Evolutionary conservation across 2,888 invertebrate species (phyloP).

Genomic region (Watsonalla binaria): DNA sequence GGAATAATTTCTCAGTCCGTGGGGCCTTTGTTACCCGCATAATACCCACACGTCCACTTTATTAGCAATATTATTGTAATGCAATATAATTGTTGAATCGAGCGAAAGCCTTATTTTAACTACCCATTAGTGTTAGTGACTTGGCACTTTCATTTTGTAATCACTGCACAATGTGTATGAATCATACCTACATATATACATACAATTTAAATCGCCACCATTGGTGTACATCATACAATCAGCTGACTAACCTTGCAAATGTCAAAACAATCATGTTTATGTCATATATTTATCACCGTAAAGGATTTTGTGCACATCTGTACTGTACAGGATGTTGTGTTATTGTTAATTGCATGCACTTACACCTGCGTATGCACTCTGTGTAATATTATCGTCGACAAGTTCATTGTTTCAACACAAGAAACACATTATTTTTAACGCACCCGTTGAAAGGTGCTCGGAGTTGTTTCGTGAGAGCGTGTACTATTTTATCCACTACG

Average conservation of each 20-base stretch:
- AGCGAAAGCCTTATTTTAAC: background rate
- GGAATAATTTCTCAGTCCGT: no score
- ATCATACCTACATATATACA: no score
- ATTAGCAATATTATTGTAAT: no score
- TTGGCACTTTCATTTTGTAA: slow-evolving; percentile 1
- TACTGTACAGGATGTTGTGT: slow-evolving; percentile 15
- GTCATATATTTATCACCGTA: slow-evolving; percentile 11
- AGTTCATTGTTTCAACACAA: slow-evolving; percentile 14
- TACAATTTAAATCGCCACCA: background rate
- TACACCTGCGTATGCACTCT: slow-evolving; percentile 10
- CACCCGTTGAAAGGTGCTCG: background rate
- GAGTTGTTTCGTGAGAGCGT: background rate
- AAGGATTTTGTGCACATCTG: slow-evolving; percentile 15
- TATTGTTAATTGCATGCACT: slow-evolving; percentile 6
- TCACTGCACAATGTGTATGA: no score
- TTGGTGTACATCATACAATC: background rate
- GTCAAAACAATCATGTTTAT: slow-evolving; percentile 9
- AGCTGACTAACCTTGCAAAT: background rate
- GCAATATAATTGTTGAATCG: background rate
- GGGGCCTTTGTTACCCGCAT: no score
- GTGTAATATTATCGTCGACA: slow-evolving; percentile 7
- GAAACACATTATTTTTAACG: slow-evolving; percentile 8
- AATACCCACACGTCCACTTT: no score
- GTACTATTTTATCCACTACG: background rate
- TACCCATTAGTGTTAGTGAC: slow-evolving; percentile 1